phyloP scores from a whole-genome alignment of 2,113 vertebrate species.

The Hassar affinis region DNA sequence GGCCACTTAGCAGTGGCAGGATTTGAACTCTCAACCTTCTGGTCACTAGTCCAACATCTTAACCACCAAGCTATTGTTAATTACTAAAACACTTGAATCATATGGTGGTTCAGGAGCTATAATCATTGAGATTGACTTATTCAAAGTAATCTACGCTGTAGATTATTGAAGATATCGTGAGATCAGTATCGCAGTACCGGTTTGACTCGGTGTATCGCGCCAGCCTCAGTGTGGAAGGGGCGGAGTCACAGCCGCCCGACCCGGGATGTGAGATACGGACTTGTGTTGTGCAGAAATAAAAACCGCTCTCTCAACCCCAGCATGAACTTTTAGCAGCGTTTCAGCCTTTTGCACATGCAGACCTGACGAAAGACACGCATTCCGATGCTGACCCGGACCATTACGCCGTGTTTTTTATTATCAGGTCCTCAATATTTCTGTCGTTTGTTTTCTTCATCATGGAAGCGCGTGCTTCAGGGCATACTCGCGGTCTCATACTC shows the following conservation, averaged over 20 bases:
- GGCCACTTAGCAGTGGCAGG: too few species aligned
- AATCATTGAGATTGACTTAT: background rate
- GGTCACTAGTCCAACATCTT: too few species aligned
- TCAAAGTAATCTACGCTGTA: background rate
- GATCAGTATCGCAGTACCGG: background rate
- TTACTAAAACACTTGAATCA: background rate
- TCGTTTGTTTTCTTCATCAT: slow-evolving; percentile 63
- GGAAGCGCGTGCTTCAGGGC: slow-evolving; percentile 70
- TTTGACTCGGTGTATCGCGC: background rate
- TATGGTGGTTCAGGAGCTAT: background rate
- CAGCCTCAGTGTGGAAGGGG: background rate
- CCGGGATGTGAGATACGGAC: slow-evolving; percentile 62
- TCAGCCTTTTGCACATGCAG: slow-evolving; percentile 51
- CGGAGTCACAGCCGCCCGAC: slow-evolving; percentile 7
- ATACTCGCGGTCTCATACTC: slow-evolving; percentile 61
- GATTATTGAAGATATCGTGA: background rate
- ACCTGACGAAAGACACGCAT: slow-evolving; percentile 44
- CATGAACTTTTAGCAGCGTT: slow-evolving; percentile 52
- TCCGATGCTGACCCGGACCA: slow-evolving; percentile 70
- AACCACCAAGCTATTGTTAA: too few species aligned
- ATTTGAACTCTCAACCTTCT: too few species aligned
- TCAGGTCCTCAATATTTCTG: slow-evolving; percentile 54
- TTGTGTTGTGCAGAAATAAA: slow-evolving; percentile 54
- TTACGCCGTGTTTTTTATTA: slow-evolving; percentile 56
- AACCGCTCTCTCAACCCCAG: slow-evolving; percentile 52